These are phyloP conservation scores for Lasioglossum vierecki DNA, from an alignment of 2,888 invertebrate genomes.

Conservation along the genomic window DNA sequence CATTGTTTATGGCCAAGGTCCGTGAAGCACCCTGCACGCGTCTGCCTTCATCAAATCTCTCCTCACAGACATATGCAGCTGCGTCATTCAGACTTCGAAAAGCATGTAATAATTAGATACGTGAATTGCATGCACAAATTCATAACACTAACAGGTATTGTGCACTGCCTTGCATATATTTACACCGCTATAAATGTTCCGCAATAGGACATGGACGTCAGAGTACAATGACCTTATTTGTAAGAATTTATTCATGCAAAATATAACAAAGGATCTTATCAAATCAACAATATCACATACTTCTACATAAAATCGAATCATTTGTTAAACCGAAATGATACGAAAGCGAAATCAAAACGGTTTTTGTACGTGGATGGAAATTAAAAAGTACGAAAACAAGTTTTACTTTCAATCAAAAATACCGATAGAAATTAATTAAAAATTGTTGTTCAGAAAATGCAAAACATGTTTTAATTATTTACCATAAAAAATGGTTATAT, in stretches of 20 bases:
- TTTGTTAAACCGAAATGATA: too few species aligned
- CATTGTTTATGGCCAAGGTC: not conserved
- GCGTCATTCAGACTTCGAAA: constrained; percentile 19
- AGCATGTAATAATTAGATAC: constrained; percentile 11
- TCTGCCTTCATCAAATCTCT: constrained; percentile 8
- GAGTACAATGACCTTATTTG: not conserved
- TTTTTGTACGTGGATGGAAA: too few species aligned
- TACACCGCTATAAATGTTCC: not conserved
- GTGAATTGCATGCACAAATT: not conserved
- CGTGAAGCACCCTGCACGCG: not conserved
- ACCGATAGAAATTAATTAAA: too few species aligned
- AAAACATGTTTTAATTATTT: too few species aligned
- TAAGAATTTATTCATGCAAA: not conserved
- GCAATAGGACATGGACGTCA: not conserved
- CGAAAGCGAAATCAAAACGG: too few species aligned
- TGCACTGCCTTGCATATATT: not conserved
- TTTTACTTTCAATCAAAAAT: too few species aligned
- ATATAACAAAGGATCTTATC: not conserved
- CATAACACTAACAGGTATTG: constrained; percentile 8
- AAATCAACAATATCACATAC: not conserved
- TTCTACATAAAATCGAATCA: not conserved
- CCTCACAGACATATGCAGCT: not conserved
- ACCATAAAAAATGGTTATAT: too few species aligned
- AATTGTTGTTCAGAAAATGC: too few species aligned
- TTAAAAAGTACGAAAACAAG: too few species aligned